These are phyloP conservation scores for Emydoidea blandingii DNA, from an alignment of 2,797 vertebrate genomes.

Conservation along the genomic window DNA sequence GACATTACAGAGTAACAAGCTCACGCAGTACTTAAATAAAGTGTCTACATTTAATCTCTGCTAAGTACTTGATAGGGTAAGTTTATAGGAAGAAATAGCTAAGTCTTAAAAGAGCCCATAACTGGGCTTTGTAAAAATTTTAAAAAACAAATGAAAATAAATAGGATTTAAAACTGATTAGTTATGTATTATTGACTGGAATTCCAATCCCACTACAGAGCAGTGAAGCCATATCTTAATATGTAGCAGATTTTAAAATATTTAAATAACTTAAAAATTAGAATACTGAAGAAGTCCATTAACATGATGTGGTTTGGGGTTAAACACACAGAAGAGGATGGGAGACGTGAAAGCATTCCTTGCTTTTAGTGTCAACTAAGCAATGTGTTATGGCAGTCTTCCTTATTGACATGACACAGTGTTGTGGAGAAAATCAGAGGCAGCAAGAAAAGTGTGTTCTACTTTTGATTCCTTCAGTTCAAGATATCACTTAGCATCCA, in stretches of 20 bases:
- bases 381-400: slow-evolving; percentile 86
- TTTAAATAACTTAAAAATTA: slow-evolving; percentile 81
- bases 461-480: slow-evolving; percentile 71
- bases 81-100: slow-evolving; percentile 79
- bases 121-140: slow-evolving; percentile 66
- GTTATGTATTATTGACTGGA: slow-evolving; percentile 76
- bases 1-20: slow-evolving; percentile 83
- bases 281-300: slow-evolving; percentile 76
- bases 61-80: slow-evolving; percentile 82
- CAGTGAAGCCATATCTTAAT: slow-evolving; percentile 70
- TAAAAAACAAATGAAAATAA: slow-evolving; percentile 84
- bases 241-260: slow-evolving; percentile 78
- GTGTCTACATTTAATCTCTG: slow-evolving; percentile 80
- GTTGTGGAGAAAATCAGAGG: slow-evolving; percentile 93
- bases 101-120: slow-evolving; percentile 75
- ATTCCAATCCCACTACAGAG: slow-evolving; percentile 78
- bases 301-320: slow-evolving; percentile 67
- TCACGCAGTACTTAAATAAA: slow-evolving; percentile 86
- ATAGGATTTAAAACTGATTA: slow-evolving; percentile 82
- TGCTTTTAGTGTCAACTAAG: slow-evolving; percentile 82
- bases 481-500: slow-evolving; percentile 92
- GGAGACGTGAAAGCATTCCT: slow-evolving; percentile 80
- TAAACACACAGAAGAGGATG: slow-evolving; percentile 73
- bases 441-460: slow-evolving; percentile 81
- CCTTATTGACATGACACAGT: slow-evolving; percentile 93